Evolutionary conservation across 2,113 vertebrate genomes (phyloP), one percentile per base, ranked within the genome.

Genomic region (Arizona elegans): DNA sequence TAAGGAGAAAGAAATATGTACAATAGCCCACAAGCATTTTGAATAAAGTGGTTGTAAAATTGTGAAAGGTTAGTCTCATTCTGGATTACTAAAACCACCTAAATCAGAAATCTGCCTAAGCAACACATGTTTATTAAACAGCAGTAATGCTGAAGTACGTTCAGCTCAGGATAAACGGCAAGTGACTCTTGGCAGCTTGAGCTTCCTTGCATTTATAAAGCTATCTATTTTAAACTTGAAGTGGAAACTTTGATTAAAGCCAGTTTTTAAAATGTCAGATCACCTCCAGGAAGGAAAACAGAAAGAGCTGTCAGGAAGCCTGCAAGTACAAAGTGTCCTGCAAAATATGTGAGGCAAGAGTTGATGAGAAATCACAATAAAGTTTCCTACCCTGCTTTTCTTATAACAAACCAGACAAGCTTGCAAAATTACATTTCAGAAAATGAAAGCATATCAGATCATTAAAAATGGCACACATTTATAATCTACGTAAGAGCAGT

Each of bases 301-400:
- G 92, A 89, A 93, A 95, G 50, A 90, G 26, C 54, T 93, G 91
- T 92, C 92, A 92, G 59, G 70, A 92, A 90, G 92, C 56, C 52
- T 3, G 59, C 12, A 43, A 58, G 47, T 23, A 86, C 86, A 91
- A 92, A 59, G 56, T 3, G 15, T 93, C 56, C 13, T 52, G 58
- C 92, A 58, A 0, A 0, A 15, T 21, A 26, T 93, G 85, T 21
- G 50, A 91, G 75, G 88, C 0, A 29, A 87, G 53, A 88, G 5
- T 58, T 19, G 70, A 90, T 59, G 88, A 92, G 54, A 86, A 90
- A 92, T 59, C 43, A 55, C 70, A 92, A 88, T 3, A 90, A 89
- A 58, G 26, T 52, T 55, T 70, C 53, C 88, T 50, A 33, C 38
- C n/a, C 59, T 26, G 11, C 21, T 47, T 92, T 50, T 43, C 29